phyloP scores from a whole-genome alignment of 2,888 invertebrate genomes.

The Pterostichus madidus region DNA sequence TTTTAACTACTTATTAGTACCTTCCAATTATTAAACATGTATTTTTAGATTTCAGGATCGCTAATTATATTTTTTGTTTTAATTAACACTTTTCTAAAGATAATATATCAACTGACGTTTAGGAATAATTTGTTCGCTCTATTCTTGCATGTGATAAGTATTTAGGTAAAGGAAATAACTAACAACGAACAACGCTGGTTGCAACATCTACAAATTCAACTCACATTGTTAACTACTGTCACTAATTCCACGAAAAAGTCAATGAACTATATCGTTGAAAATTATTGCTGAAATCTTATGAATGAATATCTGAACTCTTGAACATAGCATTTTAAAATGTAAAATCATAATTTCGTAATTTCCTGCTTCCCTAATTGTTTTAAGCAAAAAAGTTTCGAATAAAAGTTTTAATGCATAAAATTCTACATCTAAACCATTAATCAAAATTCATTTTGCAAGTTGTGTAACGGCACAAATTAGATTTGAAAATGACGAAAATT shows the following conservation, averaged over 20 bases:
- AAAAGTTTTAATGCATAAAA: too few relatives aligned
- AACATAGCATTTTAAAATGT: too few relatives aligned
- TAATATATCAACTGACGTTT: not conserved
- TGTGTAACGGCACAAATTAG: too few relatives aligned
- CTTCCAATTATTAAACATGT: not conserved
- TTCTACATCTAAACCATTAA: too few relatives aligned
- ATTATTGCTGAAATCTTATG: not conserved
- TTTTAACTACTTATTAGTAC: not conserved
- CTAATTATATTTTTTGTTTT: constrained; percentile 17
- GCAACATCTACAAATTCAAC: constrained; percentile 10
- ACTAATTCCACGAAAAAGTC: not conserved
- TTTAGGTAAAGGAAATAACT: constrained; percentile 2
- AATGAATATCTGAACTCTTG: too few relatives aligned
- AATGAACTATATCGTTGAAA: constrained; percentile 2
- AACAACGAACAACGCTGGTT: not conserved
- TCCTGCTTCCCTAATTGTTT: too few relatives aligned
- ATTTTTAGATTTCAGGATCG: constrained; percentile 1
- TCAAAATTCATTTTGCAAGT: too few relatives aligned
- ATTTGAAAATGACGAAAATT: too few relatives aligned
- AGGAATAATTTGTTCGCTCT: not conserved
- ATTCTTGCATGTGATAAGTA: not conserved
- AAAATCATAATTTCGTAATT: too few relatives aligned
- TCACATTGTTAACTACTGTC: not conserved
- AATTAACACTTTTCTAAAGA: not conserved
- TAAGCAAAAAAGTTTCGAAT: too few relatives aligned